Conservation (phyloP, 2,113 vertebrate species). For the Leucosticte australis region DNA sequence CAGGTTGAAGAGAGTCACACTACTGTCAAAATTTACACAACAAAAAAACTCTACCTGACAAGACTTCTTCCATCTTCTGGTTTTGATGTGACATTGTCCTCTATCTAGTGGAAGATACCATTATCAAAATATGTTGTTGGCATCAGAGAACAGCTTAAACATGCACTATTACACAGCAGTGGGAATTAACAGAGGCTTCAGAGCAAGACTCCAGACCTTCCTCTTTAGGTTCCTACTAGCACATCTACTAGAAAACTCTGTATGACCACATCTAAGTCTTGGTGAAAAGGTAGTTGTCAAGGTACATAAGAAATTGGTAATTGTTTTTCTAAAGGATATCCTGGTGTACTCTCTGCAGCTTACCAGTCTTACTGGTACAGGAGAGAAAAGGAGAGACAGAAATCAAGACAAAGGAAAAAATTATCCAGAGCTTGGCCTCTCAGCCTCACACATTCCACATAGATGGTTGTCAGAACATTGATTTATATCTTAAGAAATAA, state of each 20-base stretch:
- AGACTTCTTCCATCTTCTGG: slow-evolving; percentile 83
- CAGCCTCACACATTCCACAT: neutral
- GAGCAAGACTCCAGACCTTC: neutral
- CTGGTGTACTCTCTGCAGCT: neutral
- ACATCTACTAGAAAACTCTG: neutral
- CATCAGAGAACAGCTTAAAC: neutral
- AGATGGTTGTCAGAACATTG: neutral
- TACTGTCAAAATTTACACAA: neutral
- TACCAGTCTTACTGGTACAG: neutral
- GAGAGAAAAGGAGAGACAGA: neutral
- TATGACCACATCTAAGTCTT: neutral
- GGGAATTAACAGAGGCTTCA: neutral
- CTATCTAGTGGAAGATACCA: slow-evolving; percentile 54
- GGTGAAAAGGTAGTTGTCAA: neutral
- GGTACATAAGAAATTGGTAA: neutral
- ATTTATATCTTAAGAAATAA: neutral
- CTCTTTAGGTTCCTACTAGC: neutral
- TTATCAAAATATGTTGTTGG: neutral
- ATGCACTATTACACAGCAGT: neutral
- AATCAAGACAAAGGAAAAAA: neutral
- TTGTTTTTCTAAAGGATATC: neutral
- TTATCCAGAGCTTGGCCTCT: neutral
- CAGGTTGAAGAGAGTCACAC: neutral
- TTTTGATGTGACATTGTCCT: slow-evolving; percentile 75
- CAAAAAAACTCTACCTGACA: slow-evolving; percentile 75